These are phyloP conservation scores for Rapana venosa DNA, from an alignment of 2,888 invertebrate species.

Conservation along the genomic window DNA sequence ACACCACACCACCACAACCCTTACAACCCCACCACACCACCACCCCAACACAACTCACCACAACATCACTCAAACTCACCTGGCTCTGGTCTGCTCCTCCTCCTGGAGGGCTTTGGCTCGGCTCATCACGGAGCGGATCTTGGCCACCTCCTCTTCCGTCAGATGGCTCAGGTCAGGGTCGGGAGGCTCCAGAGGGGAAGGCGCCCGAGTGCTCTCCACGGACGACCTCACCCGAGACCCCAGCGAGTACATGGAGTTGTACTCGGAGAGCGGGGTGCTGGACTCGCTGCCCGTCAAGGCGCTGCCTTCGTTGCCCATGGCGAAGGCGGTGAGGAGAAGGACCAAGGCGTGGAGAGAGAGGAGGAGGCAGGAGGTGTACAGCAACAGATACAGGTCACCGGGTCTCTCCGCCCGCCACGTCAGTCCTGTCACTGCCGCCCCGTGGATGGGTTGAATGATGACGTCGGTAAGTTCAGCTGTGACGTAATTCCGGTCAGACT, in stretches of 20 bases:
- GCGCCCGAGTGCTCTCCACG: conserved; percentile 67
- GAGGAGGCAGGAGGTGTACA: conserved; percentile 29
- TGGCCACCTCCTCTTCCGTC: conserved; percentile 82
- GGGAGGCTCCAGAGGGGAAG: conserved; percentile 77
- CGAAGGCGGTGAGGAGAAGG: conserved; percentile 31
- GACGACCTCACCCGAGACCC: conserved; percentile 66
- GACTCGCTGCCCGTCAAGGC: conserved; percentile 51
- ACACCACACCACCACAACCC: neutral
- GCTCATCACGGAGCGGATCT: conserved; percentile 83
- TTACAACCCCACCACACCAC: no score
- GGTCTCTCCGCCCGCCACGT: neutral
- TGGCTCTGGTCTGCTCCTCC: conserved; percentile 71
- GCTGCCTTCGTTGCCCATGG: conserved; percentile 58
- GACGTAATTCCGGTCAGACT: no score
- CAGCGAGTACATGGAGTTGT: conserved; percentile 68
- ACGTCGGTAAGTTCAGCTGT: neutral
- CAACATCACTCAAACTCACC: conserved; percentile 57
- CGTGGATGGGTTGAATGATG: neutral
- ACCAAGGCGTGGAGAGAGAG: conserved; percentile 43
- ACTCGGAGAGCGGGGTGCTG: conserved; percentile 66
- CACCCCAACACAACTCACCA: neutral
- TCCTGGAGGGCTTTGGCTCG: conserved; percentile 81
- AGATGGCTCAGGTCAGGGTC: conserved; percentile 82
- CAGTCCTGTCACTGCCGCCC: neutral
- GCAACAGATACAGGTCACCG: conserved; percentile 16